Evolutionary conservation across 2,113 vertebrate species (phyloP).

Genomic region (Theristicus caerulescens): DNA sequence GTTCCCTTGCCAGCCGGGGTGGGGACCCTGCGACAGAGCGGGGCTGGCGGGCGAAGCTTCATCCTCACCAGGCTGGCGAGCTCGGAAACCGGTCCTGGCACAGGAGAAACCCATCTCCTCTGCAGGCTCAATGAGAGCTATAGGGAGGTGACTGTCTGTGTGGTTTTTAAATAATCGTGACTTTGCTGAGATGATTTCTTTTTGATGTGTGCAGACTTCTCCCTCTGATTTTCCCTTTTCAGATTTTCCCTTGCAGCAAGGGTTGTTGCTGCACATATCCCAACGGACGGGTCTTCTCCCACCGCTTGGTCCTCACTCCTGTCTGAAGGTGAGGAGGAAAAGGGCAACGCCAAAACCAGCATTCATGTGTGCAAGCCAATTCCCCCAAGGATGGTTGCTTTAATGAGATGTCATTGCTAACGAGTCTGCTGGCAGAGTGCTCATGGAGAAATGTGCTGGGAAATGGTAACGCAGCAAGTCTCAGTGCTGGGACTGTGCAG

Average conservation of each 20-base stretch:
- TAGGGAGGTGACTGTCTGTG: not conserved
- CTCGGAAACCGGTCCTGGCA: constrained; percentile 5
- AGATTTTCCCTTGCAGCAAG: not conserved
- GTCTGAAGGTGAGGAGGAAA: not conserved
- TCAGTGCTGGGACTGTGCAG: accelerated
- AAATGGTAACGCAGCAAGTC: not conserved
- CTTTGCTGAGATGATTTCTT: constrained; percentile 4
- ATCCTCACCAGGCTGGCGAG: not conserved
- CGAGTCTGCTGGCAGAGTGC: not conserved
- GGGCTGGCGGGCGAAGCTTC: not conserved
- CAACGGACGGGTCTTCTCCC: not conserved
- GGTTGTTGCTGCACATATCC: not conserved
- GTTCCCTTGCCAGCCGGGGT: not conserved
- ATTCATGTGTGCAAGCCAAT: not conserved
- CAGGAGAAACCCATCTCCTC: not conserved
- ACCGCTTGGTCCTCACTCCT: not conserved
- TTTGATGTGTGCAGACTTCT: constrained; percentile 29
- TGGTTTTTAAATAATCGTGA: not conserved
- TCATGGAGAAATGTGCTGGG: not conserved
- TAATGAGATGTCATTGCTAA: constrained; percentile 12
- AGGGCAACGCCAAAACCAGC: not conserved
- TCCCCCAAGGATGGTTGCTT: not conserved
- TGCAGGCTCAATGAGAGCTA: not conserved
- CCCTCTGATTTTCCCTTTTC: not conserved
- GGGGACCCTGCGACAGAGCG: not conserved